Evolutionary conservation across 2,113 vertebrate species (phyloP), one percentile per base, ranked within the genome.

Genomic region (Dasyprocta punctata): DNA sequence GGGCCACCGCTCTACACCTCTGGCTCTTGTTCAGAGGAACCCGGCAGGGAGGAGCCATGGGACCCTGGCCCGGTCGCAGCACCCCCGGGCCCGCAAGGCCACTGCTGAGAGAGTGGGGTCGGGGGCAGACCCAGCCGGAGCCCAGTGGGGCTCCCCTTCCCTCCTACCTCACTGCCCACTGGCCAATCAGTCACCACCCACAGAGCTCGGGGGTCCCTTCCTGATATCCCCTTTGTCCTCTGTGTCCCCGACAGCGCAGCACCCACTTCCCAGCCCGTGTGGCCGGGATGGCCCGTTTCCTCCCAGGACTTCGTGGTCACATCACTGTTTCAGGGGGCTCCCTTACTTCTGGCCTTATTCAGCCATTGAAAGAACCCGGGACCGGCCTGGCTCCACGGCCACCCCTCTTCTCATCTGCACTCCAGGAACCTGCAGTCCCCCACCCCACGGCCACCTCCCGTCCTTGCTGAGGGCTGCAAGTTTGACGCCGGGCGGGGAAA

Each of bases 171-270:
- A 3, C 47, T 12, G 47, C 58, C 0, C 3, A 3, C 41, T 26
- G 7, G 2, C 22, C 2, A 0, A 0, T 7, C 7, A 38, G 13
- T 33, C 26, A 7, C 36, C 3, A 13, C 33, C 69, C 38, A 2
- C 0, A 56, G 54, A 56, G 54, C 16, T 19, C 54, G 5, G 26
- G 38, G 33, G 7, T 19, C 41, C 75, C 65, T 28, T 80, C 1
- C 0, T 30, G 41, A 14, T 22, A 1, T 22, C 65, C 17, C n/a
- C 65, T 28, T 30, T n/a, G 12, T 52, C 47, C 24, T 24, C 30
- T 80, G 28, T 24, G 17, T 28, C 52, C 19, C 69, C 3, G 14
- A 38, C 3, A 8, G 38, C 24, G 7, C 38, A 86, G 28, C 30
- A n/a, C 30, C 60, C 7, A 3, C 22, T 89, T 44, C 63, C 17